Conservation (phyloP, 1,140 invertebrate species). For the Drosophila nigromelanica region DNA sequence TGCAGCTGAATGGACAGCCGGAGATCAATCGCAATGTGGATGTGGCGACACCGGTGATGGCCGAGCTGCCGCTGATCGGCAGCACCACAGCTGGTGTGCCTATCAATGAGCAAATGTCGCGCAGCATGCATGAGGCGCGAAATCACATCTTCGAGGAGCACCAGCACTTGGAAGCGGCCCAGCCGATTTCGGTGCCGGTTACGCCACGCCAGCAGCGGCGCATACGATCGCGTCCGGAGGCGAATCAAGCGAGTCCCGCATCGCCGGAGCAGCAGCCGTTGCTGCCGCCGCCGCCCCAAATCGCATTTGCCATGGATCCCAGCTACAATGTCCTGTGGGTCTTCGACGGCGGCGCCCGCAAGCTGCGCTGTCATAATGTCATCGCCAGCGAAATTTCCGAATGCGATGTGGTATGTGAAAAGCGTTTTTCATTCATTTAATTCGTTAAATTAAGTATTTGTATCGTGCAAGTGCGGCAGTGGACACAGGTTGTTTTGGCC, state of each 20-base stretch:
- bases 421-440: background rate
- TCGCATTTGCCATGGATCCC: conserved; percentile 89
- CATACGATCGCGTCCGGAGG: conserved; percentile 24
- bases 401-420: conserved; percentile 52
- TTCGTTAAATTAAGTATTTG: no score
- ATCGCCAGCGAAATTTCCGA: conserved; percentile 87
- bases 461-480: no score
- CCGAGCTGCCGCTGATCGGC: conserved; percentile 32
- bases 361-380: conserved; percentile 93
- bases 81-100: conserved; percentile 52
- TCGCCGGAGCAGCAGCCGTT: conserved; percentile 2
- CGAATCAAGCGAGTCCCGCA: background rate
- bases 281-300: conserved; percentile 51
- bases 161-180: conserved; percentile 27
- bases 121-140: conserved; percentile 80
- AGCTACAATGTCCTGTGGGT: conserved; percentile 94
- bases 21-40: conserved; percentile 80
- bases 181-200: conserved; percentile 3
- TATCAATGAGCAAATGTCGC: conserved; percentile 81
- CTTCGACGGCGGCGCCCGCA: conserved; percentile 88
- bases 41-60: conserved; percentile 41
- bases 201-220: conserved; percentile 30
- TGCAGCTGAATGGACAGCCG: conserved; percentile 43
- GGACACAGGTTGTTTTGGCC: no score
- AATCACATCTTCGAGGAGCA: conserved; percentile 83